These are phyloP conservation scores for Ellobium chinense DNA, from an alignment of 2,888 invertebrate genomes.

Conservation along the genomic window DNA sequence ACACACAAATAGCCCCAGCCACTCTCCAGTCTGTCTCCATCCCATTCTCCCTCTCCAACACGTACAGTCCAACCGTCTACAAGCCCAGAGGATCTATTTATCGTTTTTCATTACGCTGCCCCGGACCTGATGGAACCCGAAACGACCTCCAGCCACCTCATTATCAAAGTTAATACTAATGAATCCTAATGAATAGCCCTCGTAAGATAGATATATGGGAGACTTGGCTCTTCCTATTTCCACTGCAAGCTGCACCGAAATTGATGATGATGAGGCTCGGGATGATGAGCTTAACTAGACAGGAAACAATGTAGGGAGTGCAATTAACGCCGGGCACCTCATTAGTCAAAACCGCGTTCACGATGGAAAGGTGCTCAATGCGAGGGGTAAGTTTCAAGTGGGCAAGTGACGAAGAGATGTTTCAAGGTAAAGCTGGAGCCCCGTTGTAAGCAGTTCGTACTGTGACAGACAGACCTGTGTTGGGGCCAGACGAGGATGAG, in stretches of 20 bases:
- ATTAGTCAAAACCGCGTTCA: constrained; percentile 22
- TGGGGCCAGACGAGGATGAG: neutral
- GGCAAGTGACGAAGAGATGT: neutral
- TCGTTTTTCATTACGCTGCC: no score
- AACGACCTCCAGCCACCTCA: neutral
- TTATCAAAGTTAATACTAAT: neutral
- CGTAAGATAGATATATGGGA: neutral
- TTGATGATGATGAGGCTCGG: neutral
- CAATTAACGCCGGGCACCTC: constrained; percentile 21
- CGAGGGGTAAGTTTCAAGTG: neutral
- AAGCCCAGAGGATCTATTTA: no score
- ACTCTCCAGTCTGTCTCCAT: no score
- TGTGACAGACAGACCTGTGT: no score
- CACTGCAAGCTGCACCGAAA: neutral
- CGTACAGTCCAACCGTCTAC: no score
- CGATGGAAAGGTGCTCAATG: neutral
- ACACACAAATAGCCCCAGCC: no score
- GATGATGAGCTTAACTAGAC: neutral
- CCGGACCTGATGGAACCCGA: no score
- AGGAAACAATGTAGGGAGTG: neutral
- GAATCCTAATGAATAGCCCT: neutral
- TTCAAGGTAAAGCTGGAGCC: no score
- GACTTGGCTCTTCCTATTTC: no score
- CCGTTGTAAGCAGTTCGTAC: no score
- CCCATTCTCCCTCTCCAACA: no score